Evolutionary conservation across 2,113 vertebrate genomes (phyloP).

Genomic region (Antigone vipio): DNA sequence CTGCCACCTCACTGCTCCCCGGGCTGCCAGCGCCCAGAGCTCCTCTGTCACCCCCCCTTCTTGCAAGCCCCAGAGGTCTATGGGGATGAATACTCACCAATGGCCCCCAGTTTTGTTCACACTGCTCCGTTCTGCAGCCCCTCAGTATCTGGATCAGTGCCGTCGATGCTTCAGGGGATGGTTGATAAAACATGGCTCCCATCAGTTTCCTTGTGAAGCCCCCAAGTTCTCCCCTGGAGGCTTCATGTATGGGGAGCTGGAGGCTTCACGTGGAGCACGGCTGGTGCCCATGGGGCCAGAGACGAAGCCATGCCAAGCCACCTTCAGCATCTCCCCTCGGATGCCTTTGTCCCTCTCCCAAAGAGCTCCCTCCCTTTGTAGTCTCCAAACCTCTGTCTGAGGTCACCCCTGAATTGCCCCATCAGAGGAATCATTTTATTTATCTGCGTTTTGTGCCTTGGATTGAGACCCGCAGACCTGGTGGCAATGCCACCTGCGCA

Average conservation of each 20-base stretch:
- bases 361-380: background rate
- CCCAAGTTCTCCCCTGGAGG: background rate
- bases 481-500: fast-evolving
- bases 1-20: background rate
- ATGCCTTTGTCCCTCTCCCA: background rate
- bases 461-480: background rate
- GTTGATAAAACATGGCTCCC: background rate
- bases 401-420: background rate
- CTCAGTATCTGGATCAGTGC: background rate
- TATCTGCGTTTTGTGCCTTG: background rate
- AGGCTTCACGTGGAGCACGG: fast-evolving
- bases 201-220: background rate
- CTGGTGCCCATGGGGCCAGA: fast-evolving
- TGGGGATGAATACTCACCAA: background rate
- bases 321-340: fast-evolving
- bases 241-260: background rate
- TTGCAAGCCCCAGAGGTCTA: background rate
- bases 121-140: background rate
- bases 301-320: background rate
- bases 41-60: background rate
- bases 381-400: background rate
- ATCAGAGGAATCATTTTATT: background rate
- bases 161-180: background rate
- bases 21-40: background rate
- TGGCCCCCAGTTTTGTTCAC: background rate